Evolutionary conservation across 2,797 vertebrate genomes (phyloP), one percentile per base, ranked within the genome.

Genomic region (Sphaeramia orbicularis): DNA sequence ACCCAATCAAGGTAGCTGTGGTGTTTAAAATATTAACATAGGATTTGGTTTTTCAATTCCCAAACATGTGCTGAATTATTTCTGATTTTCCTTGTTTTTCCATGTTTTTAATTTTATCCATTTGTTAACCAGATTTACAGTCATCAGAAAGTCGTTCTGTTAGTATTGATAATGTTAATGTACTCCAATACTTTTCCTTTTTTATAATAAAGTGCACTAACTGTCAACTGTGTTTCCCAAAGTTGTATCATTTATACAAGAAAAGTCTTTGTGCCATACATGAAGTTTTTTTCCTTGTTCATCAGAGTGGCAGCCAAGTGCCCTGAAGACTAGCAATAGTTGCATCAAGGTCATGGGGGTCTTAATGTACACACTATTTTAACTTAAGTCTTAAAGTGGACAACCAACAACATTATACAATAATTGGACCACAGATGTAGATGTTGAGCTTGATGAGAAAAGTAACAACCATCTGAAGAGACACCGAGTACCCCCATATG

Each of bases 161-260:
- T 61, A 76, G 64, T 65, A 40, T 40, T 86, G 44, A 64, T 72
- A 63, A 71, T 87, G 68, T 83, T 83, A 57, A 32, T 91, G 72
- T 91, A 84, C 61, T 74, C 88, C 75, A 71, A 71, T 62, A 70
- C 11, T 71, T 78, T 41, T n/a, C 24, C 11, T 41, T 63, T 76
- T 80, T 80, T 58, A 87, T 78, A 93, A 93, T 93, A 94, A 94
- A 93, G 91, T 83, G 86, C 84, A 87, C 77, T 81, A 83, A 91
- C 74, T 93, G 78, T 81, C 80, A 91, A 94, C 85, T 89, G 71
- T 89, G 89, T 92, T 92, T 93, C 89, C 85, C 85, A 74, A 83
- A 75, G 79, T 93, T 94, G 91, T 89, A 83, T 94, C 83, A 92
- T 94, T 94, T 49, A 49, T 21, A 13, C 30, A 6, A 32, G 30